phyloP scores from a whole-genome alignment of 1,140 invertebrate species.

The Drosophila carrolli region DNA sequence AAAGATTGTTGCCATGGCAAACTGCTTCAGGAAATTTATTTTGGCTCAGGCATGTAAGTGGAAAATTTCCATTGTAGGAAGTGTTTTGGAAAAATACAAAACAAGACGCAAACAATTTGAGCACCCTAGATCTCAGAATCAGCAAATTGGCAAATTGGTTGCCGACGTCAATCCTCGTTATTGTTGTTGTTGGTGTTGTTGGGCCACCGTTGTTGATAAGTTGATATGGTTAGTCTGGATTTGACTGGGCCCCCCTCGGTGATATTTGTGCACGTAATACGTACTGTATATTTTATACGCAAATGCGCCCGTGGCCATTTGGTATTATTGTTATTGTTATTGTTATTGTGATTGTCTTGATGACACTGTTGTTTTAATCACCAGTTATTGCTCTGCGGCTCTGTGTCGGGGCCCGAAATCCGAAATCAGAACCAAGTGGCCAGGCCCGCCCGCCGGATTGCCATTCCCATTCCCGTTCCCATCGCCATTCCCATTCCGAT shows the following conservation, averaged over 20 bases:
- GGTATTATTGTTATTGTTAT: slow-evolving; percentile 29
- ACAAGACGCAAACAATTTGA: slow-evolving; percentile 5
- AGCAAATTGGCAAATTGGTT: slow-evolving; percentile 47
- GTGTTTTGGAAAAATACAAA: slow-evolving; percentile 6
- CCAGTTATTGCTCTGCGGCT: slow-evolving; percentile 26
- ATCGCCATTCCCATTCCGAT: background rate
- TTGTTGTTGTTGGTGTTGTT: background rate
- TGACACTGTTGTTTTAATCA: slow-evolving; percentile 55
- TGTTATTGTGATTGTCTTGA: slow-evolving; percentile 32
- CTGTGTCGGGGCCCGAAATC: slow-evolving; percentile 73
- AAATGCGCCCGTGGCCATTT: slow-evolving; percentile 33
- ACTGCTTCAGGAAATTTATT: background rate
- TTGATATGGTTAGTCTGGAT: slow-evolving; percentile 22
- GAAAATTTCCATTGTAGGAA: slow-evolving; percentile 44
- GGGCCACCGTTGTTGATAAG: slow-evolving; percentile 16
- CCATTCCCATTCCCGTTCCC: slow-evolving; percentile 13
- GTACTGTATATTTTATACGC: slow-evolving; percentile 18
- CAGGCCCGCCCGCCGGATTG: slow-evolving; percentile 19
- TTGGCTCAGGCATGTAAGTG: slow-evolving; percentile 1
- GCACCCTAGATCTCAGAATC: slow-evolving; percentile 7
- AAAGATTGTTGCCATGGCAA: too few species aligned
- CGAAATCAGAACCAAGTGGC: slow-evolving; percentile 46
- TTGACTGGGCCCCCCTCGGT: slow-evolving; percentile 12
- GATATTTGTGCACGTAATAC: slow-evolving; percentile 17
- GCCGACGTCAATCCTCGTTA: slow-evolving; percentile 35